phyloP scores from a whole-genome alignment of 2,797 vertebrate genomes.

The Cirrhinus mrigala region DNA sequence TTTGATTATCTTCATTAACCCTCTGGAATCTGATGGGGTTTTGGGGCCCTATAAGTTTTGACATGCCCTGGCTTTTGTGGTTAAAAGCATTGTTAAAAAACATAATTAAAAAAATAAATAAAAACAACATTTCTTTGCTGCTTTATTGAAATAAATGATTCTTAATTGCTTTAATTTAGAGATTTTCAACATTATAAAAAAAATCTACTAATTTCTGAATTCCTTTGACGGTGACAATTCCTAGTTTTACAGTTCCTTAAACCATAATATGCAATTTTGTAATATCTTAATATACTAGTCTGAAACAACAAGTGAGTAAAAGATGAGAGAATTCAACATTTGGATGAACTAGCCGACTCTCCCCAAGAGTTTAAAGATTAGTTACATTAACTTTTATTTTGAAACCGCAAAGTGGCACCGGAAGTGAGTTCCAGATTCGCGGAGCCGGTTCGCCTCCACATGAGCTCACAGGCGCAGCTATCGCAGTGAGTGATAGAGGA shows the following conservation, averaged over 20 bases:
- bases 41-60: too few relatives aligned
- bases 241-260: too few relatives aligned
- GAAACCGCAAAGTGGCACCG: neutral
- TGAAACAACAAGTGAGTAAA: neutral
- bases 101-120: neutral
- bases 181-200: too few relatives aligned
- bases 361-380: neutral
- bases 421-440: neutral
- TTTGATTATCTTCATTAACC: neutral
- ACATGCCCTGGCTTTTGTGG: too few relatives aligned
- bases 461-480: neutral
- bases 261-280: too few relatives aligned
- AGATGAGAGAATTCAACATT: neutral
- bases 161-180: neutral
- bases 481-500: neutral
- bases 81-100: too few relatives aligned
- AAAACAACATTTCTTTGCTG: neutral
- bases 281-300: neutral
- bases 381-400: slow-evolving; percentile 19
- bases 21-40: too few relatives aligned
- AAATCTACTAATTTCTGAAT: too few relatives aligned
- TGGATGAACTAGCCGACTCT: neutral
- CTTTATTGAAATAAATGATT: neutral
- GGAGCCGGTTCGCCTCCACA: neutral
- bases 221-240: too few relatives aligned